Evolutionary conservation across 2,113 vertebrate genomes (phyloP), one percentile per base, ranked within the genome.

Genomic region (Athene noctua): DNA sequence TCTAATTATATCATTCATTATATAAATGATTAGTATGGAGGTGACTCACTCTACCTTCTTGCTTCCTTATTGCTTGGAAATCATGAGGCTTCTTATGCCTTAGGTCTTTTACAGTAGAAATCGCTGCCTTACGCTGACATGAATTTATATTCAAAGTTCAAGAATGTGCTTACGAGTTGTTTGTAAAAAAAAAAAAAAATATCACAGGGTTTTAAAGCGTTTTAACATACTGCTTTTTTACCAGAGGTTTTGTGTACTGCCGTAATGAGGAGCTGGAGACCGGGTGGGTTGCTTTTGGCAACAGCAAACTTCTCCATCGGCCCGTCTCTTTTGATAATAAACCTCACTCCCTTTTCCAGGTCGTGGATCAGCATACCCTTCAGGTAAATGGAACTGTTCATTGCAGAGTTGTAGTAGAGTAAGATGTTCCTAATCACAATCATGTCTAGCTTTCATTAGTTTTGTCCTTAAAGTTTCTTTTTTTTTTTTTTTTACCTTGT

Each of bases 211-310:
- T 75, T 59, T 65, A 27, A 66, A 74, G 63, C 57, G 9, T 46
- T 38, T 47, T 79, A 46, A 49, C 29, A 3, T 70, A 4, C 63
- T 92, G 16, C 79, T 79, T 83, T 91, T 61, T 96, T 87, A 47
- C 49, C 97, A 99, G 99, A 95, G 99, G 99, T 13, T 99, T 99
- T 97, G 99, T 99, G 84, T 99, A 99, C 96, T 99, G 99, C 97
- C 98, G 99, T 57, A 99, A 99, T 3, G 99, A 99, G 96, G 99
- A 99, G 82, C 95, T 99, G 97, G 99, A 99, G 93, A 93, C 98
- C 4, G 99, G 99, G 36, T 99, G 99, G 99, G 97, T 99, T 70
- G 99, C 99, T 80, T 99, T 99, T 82, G 98, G 99, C 97, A 98
- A 96, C 0, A 96, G 98, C 73, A 98, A 97, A 71, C 98, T 99